Evolutionary conservation across 2,113 vertebrate species (phyloP), one percentile per base, ranked within the genome.

Genomic region (Arenaria interpres): DNA sequence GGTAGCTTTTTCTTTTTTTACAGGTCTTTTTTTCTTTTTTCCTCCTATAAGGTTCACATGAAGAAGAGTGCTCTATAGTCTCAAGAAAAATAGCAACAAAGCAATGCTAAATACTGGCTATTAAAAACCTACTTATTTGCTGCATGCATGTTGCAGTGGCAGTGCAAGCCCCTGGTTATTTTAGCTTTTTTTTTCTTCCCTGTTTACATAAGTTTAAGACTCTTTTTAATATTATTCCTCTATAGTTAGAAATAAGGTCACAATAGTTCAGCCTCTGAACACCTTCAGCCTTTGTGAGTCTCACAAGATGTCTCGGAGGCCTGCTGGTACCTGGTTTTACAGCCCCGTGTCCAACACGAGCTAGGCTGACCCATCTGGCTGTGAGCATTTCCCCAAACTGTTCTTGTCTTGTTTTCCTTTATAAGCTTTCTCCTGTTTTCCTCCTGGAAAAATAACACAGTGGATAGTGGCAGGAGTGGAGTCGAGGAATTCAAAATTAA

Each of bases 291-390:
- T 67, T 63, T 41, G 27, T 1, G 1, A 24, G 32, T 59, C 51
- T 89, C 28, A 7, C 17, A 21, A 27, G 69, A 10, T 6, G 41
- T 20, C 53, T 35, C 7, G 25, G 25, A 71, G 59, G 9, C 9
- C 2, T 59, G 39, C 82, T 48, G 33, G 8, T 67, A 27, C 39
- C 41, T 68, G 51, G 6, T 37, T 59, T 89, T 63, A 35, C 2
- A 2, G 39, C 21, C 24, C 5, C 23, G 0, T 19, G 27, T 43
- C 24, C 32, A 62, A 13, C 33, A 12, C 0, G 5, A 39, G 27
- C 33, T 39, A 30, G 21, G 66, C 37, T 54, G 43, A 41, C 45
- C 15, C 41, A 3, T 23, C 19, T 53, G 28, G 3, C 50, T 56
- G 57, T 62, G 18, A 66, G 22, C 45, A 23, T 89, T 88, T 93